Percentiles rank a stretch among this genome's conserved stretches.
Conservation (phyloP, 2,113 vertebrate genomes). For the Elephas maximus region DNA sequence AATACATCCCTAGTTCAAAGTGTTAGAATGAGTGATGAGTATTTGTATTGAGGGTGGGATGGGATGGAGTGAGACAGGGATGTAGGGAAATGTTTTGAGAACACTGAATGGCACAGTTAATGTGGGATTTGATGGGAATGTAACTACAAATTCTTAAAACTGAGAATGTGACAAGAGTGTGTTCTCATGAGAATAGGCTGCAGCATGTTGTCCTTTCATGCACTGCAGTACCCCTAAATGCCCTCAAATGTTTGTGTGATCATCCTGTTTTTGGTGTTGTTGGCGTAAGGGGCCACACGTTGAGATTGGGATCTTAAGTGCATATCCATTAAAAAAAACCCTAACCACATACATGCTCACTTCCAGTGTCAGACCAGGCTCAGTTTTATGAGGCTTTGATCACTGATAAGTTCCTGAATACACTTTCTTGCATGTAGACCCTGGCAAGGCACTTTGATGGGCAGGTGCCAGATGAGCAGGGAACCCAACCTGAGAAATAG, state of each 20-base stretch:
- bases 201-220: neutral
- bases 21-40: neutral
- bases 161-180: neutral
- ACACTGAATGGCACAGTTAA: rapidly evolving
- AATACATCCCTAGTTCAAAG: neutral
- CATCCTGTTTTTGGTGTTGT: neutral
- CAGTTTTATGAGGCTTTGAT: neutral
- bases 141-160: neutral
- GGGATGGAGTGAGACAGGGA: neutral
- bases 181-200: neutral
- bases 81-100: neutral
- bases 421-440: neutral
- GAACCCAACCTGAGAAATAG: neutral
- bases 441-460: neutral
- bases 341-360: neutral
- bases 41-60: neutral
- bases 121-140: neutral
- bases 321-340: neutral
- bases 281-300: neutral
- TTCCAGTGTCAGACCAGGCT: neutral
- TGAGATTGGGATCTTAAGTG: neutral
- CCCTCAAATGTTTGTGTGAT: neutral
- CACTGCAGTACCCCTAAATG: neutral
- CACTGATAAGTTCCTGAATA: too few relatives aligned
- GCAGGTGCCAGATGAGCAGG: neutral